These are phyloP conservation scores for Emydura subglobosa DNA, from an alignment of 2,113 vertebrate genomes.

Conservation along the genomic window DNA sequence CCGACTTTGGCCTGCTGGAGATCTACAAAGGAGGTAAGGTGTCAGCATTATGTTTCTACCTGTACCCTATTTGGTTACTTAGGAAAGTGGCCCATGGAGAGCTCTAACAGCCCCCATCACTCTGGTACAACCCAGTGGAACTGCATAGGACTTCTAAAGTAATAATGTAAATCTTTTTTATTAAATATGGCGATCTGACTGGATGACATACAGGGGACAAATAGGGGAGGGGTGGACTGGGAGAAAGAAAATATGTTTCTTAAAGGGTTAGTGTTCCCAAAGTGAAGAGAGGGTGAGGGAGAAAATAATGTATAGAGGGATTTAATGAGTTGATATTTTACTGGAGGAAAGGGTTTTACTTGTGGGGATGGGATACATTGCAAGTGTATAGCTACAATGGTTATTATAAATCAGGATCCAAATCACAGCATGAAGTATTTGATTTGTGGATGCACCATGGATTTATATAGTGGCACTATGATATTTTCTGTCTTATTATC, in stretches of 20 bases:
- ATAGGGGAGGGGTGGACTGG: neutral
- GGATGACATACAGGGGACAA: neutral
- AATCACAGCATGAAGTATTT: neutral
- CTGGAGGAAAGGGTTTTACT: neutral
- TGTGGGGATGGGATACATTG: neutral
- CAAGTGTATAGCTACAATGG: fast-evolving
- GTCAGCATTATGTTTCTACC: neutral
- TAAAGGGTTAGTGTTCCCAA: neutral
- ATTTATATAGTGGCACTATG: too few species aligned
- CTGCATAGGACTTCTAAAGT: neutral
- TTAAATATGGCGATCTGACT: neutral
- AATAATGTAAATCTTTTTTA: neutral
- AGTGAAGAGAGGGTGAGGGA: neutral
- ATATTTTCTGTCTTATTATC: too few species aligned
- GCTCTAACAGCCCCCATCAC: neutral
- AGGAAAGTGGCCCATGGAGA: fast-evolving
- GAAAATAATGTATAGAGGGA: neutral
- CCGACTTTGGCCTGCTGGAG: neutral
- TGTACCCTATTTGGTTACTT: fast-evolving
- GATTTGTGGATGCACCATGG: too few species aligned
- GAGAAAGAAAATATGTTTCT: neutral
- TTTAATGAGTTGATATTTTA: neutral
- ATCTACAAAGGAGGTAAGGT: neutral
- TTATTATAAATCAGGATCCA: neutral
- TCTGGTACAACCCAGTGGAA: fast-evolving